These are phyloP conservation scores for Megalops cyprinoides DNA, from an alignment of 2,797 vertebrate species.

Conservation along the genomic window DNA sequence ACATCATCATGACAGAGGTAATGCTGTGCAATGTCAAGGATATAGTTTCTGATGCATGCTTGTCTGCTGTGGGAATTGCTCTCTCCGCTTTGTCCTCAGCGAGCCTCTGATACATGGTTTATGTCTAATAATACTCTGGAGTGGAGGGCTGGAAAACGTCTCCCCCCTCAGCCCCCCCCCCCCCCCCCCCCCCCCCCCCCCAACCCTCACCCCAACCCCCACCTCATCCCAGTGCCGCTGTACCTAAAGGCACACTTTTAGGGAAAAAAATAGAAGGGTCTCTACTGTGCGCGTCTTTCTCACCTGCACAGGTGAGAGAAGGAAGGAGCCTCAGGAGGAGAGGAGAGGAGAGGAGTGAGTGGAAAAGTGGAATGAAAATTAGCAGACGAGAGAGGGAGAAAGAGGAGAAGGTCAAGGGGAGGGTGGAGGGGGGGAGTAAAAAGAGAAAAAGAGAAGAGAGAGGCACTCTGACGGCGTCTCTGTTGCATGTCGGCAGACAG, in stretches of 20 bases:
- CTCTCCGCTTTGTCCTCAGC: not conserved
- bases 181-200: no score
- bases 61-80: not conserved
- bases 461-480: slow-evolving; percentile 43
- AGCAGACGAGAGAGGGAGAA: not conserved
- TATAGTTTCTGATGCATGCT: not conserved
- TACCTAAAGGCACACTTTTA: not conserved
- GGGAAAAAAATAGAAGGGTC: not conserved
- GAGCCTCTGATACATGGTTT: not conserved
- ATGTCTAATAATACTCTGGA: not conserved
- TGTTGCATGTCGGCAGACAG: slow-evolving; percentile 39
- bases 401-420: slow-evolving; percentile 34
- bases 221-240: no score
- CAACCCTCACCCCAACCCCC: no score
- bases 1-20: not conserved
- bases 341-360: slow-evolving; percentile 9
- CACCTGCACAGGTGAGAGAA: not conserved
- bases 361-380: not conserved
- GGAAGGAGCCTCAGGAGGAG: slow-evolving; percentile 31
- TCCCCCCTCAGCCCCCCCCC: no score
- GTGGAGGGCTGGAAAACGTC: not conserved
- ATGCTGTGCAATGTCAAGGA: not conserved
- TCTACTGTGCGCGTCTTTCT: not conserved
- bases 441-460: slow-evolving; percentile 31
- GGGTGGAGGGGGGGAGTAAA: slow-evolving; percentile 21